These are phyloP conservation scores for Dasysyrphus albostriatus DNA, from an alignment of 2,888 invertebrate species.

Conservation along the genomic window DNA sequence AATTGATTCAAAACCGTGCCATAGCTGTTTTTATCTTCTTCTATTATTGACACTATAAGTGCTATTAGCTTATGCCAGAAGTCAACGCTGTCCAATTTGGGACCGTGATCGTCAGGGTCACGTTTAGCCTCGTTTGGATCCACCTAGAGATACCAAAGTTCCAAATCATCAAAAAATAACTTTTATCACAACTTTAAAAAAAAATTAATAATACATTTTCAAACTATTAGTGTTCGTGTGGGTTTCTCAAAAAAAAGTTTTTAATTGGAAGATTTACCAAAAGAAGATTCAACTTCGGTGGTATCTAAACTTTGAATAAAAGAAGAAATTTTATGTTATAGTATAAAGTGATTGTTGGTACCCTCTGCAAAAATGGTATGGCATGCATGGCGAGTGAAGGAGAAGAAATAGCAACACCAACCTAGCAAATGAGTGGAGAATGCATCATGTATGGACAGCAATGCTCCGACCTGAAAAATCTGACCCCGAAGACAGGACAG, in stretches of 20 bases:
- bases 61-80: slow-evolving; percentile 99
- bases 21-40: slow-evolving; percentile 99
- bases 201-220: not conserved
- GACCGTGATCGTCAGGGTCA: slow-evolving; percentile 94
- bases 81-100: slow-evolving; percentile 94
- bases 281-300: too few relatives aligned
- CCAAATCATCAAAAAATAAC: not conserved
- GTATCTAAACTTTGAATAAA: too few relatives aligned
- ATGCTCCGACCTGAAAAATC: too few relatives aligned
- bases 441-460: too few relatives aligned
- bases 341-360: too few relatives aligned
- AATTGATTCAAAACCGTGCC: slow-evolving; percentile 99
- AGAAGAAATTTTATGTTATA: too few relatives aligned
- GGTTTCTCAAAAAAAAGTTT: not conserved
- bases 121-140: slow-evolving; percentile 96
- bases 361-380: too few relatives aligned
- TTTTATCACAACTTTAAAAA: not conserved
- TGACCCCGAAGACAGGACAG: too few relatives aligned
- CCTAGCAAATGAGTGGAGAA: too few relatives aligned
- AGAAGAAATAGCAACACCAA: too few relatives aligned
- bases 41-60: slow-evolving; percentile 98
- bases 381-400: too few relatives aligned
- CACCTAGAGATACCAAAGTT: slow-evolving; percentile 84
- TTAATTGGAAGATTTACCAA: too few relatives aligned
- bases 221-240: not conserved